Evolutionary conservation across 2,113 vertebrate genomes (phyloP), one percentile per base, ranked within the genome.

Genomic region (Anseranas semipalmata): DNA sequence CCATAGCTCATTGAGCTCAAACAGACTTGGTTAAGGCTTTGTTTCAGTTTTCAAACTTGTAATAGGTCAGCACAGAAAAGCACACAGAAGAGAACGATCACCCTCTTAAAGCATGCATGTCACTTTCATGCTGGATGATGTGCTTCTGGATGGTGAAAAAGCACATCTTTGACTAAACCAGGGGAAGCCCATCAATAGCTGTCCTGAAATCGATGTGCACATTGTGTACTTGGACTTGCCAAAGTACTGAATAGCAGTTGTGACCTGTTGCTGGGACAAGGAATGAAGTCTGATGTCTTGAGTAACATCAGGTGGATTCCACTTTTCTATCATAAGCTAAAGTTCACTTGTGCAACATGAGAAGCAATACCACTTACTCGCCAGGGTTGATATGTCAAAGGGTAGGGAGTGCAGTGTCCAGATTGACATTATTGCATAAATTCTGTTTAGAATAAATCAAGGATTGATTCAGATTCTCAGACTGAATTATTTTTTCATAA

Each of bases 311-410:
- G 17, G 33, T 35, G 24, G 53, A 60, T 83, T 37, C 35, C 9
- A 21, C 9, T 86, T 71, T 67, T 52, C 30, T 39, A 20, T 39
- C 8, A 35, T 39, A 76, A 76, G 3, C 22, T 43, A 59, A 79
- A 88, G 10, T 27, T 92, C 24, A 28, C 6, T 79, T 93, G 55
- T 19, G 41, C 21, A 55, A 2, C 28, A 9, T 27, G 45, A 87
- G 30, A 72, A 0, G 1, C 13, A 25, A 55, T 9, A 35, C 33
- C 20, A 56, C 33, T 16, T 62, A 35, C 19, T 6, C 46, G 37
- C 32, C 56, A 55, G 24, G n/a, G 46, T 1, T 46, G 17, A 39
- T 27, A 53, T 0, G 0, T 17, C 35, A 71, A 2, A 15, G 27
- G 10, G 9, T 39, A 7, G 7, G 2, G 52, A 93, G 14, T 3